Percentiles rank a stretch among this genome's conserved stretches.
These are phyloP conservation scores for Colinus virginianus DNA, from an alignment of 2,113 vertebrate genomes.

Conservation along the genomic window DNA sequence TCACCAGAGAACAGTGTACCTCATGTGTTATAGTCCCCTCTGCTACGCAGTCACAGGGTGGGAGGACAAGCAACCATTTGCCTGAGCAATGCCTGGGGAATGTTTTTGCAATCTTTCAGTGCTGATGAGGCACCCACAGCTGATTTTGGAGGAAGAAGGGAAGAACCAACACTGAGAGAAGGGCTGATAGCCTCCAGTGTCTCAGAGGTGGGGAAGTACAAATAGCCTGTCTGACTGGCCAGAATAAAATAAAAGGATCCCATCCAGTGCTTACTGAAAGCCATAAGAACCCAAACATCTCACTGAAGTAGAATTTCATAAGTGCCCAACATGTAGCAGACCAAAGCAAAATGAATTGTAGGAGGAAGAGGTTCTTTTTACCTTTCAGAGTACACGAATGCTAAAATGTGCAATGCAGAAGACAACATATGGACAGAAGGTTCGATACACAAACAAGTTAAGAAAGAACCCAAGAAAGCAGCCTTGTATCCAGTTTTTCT, in stretches of 20 bases:
- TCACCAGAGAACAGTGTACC: too few relatives aligned
- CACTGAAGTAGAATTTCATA: background rate
- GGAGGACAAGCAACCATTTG: background rate
- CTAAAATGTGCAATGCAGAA: background rate
- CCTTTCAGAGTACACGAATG: background rate
- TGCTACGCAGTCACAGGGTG: background rate
- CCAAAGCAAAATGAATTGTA: background rate
- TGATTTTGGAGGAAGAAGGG: accelerated
- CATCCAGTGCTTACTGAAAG: background rate
- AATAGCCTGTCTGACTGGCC: background rate
- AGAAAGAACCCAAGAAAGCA: background rate
- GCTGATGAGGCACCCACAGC: background rate
- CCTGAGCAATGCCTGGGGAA: background rate
- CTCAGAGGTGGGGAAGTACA: background rate
- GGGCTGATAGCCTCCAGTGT: background rate
- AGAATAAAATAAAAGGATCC: background rate
- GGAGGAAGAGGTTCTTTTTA: background rate
- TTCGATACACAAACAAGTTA: background rate
- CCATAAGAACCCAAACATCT: background rate
- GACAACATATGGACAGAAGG: background rate
- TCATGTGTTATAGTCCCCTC: accelerated
- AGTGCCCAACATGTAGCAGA: background rate
- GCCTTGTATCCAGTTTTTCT: background rate
- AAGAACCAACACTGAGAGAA: accelerated
- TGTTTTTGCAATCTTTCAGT: background rate